Evolutionary conservation across 1,140 invertebrate genomes (phyloP), one percentile per base, ranked within the genome.

Genomic region (Zaprionus kolodkinae): DNA sequence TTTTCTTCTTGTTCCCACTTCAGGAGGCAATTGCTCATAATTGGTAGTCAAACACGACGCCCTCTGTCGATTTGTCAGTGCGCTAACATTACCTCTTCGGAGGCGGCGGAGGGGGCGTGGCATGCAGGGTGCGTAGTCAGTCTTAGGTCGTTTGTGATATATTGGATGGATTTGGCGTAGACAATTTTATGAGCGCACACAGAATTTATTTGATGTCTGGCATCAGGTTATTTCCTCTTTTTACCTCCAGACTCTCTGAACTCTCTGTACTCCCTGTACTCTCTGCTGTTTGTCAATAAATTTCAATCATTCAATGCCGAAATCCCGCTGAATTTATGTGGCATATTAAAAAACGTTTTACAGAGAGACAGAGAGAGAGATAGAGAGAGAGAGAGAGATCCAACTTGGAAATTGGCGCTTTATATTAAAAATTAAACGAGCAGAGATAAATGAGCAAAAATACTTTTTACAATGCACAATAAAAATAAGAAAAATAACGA

Each of bases 181-280:
- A 87, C 84, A 87, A 87, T 87, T 87, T 87, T 87, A 88, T 87
- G 84, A 88, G 87, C 84, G 71, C 65, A 61, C 80, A 74, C 71
- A 57, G 55, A 87, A 87, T 88, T 87, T 87, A 87, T 87, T 83
- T 88, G 84, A 87, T 88, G 77, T 73, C 67, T 74, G 76, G 57
- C 72, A 72, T 78, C 77, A 79, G 63, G 76, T 72, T 78, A 69
- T 78, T 60, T 65, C 38, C 13, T 43, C 50, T 55, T 40, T 36
- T 55, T 45, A n/a, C n/a, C 33, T 12, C 12, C 15, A 1, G 7
- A 6, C 25, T 1, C 55, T 63, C 43, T 54, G 10, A 6, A 7
- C 48, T 38, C 57, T 61, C 5, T 69, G 65, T n/a, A n/a, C n/a
- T n/a, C 38, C 40, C 25, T 43, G 10, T 7, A 9, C 48, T 38